Evolutionary conservation across 2,797 vertebrate species (phyloP), one percentile per base, ranked within the genome.

Genomic region (Leuciscus waleckii): DNA sequence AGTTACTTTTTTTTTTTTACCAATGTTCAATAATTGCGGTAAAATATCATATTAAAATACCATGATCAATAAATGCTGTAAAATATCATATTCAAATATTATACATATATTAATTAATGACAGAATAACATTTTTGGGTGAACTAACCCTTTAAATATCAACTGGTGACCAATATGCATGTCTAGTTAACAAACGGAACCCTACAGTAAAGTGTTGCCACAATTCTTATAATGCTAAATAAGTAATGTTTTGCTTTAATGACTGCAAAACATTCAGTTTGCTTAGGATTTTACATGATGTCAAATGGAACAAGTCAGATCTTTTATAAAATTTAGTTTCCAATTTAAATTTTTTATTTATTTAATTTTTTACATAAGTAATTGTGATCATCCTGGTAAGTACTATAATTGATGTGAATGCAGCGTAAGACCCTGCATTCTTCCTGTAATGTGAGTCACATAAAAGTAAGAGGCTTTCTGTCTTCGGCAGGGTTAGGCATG

Each of bases 401-500:
- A 35, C 6, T n/a, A 17, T 32, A 75, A n/a, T 75, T 19, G 21
- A 9, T 75, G 32, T 77, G 21, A 69, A 32, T 4, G 17, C 4
- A 29, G 19, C 3, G 19, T 46, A 23, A 10, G n/a, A n/a, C 21
- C 23, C 56, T 6, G 7, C 49, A n/a, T n/a, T n/a, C 7, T 1
- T 43, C 23, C 43, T 46, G 7, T n/a, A 4, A 17, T 29, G 61
- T 17, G 14, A 1, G 26, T 29, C 14, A 7, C 26, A 17, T 32
- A 32, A 65, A 10, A 78, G 7, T 78, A 13, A 51, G 2, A 1
- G 26, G 21, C 10, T 17, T 46, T 76, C 23, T 71, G 14, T 71
- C 17, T 73, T 63, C 5, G 41, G 8, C 83, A 99, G 98, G 98
- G 86, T 93, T 99, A 90, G 98, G 98, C 54, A 98, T 99, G 97